Evolutionary conservation across 2,113 vertebrate species (phyloP).

Genomic region (Limanda limanda): DNA sequence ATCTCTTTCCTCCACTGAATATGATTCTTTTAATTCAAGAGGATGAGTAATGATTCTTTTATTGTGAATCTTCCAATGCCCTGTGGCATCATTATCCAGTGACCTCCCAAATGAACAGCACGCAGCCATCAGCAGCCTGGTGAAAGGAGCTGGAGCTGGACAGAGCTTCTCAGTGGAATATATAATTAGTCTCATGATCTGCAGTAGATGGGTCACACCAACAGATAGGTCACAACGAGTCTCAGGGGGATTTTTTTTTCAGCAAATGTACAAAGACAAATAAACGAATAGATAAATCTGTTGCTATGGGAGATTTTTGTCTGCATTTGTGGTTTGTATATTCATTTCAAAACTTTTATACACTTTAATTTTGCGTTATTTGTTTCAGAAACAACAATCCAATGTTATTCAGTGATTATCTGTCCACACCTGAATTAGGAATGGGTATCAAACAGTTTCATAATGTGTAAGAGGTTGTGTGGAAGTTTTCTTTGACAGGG

Average conservation of each 20-base stretch:
- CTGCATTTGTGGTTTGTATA: too few relatives aligned
- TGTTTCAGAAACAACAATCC: too few relatives aligned
- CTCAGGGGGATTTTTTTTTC: conserved; percentile 5
- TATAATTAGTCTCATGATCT: conserved; percentile 57
- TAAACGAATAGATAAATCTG: neutral
- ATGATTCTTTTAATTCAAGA: neutral
- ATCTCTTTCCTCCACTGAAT: neutral
- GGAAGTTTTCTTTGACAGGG: too few relatives aligned
- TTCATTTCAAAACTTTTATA: too few relatives aligned
- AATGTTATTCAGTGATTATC: too few relatives aligned
- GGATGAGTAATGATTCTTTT: neutral
- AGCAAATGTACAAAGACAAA: neutral
- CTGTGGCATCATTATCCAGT: conserved; percentile 39
- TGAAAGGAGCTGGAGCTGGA: conserved; percentile 29
- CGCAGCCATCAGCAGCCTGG: conserved; percentile 11
- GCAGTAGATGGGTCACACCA: conserved; percentile 47
- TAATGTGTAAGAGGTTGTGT: too few relatives aligned
- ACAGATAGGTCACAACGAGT: conserved; percentile 47
- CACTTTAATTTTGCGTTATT: too few relatives aligned
- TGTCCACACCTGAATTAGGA: too few relatives aligned
- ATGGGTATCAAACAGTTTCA: too few relatives aligned
- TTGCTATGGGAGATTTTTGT: neutral
- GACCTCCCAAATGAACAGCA: conserved; percentile 41
- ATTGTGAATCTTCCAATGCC: conserved; percentile 6
- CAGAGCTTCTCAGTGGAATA: conserved; percentile 50